These are phyloP conservation scores for Gopherus flavomarginatus DNA, from an alignment of 2,113 vertebrate genomes.

Conservation along the genomic window DNA sequence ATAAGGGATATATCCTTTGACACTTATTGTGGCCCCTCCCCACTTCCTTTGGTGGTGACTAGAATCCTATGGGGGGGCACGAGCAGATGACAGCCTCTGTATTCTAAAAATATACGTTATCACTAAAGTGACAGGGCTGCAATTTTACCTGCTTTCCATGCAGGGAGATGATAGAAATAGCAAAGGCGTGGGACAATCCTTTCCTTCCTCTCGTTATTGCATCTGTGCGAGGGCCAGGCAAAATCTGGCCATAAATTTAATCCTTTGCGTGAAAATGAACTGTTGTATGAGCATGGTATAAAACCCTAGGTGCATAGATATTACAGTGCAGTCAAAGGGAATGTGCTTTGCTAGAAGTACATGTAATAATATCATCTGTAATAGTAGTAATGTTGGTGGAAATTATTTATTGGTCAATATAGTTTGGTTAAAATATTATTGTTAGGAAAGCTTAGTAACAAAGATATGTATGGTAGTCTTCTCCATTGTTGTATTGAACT, in stretches of 20 bases:
- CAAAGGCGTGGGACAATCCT: neutral
- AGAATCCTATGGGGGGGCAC: neutral
- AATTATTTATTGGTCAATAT: neutral
- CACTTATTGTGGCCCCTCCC: neutral
- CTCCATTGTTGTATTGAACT: constrained; percentile 13
- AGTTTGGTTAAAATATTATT: neutral
- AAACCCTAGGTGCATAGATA: neutral
- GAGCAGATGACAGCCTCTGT: neutral
- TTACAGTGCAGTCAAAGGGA: neutral
- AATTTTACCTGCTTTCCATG: neutral
- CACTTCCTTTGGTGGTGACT: neutral
- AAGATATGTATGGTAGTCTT: constrained; percentile 24
- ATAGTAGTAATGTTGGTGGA: neutral
- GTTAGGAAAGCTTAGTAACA: neutral
- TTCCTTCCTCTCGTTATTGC: neutral
- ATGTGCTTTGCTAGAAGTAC: neutral
- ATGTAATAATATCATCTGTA: neutral
- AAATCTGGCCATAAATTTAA: neutral
- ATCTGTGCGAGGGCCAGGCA: neutral
- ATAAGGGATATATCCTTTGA: neutral
- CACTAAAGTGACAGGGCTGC: neutral
- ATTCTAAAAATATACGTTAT: neutral
- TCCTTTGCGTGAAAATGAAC: neutral
- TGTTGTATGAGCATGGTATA: neutral
- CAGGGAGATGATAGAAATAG: neutral